These are phyloP conservation scores for Caenorhabditis auriculariae DNA, from an alignment of 2,888 invertebrate genomes.

Conservation along the genomic window DNA sequence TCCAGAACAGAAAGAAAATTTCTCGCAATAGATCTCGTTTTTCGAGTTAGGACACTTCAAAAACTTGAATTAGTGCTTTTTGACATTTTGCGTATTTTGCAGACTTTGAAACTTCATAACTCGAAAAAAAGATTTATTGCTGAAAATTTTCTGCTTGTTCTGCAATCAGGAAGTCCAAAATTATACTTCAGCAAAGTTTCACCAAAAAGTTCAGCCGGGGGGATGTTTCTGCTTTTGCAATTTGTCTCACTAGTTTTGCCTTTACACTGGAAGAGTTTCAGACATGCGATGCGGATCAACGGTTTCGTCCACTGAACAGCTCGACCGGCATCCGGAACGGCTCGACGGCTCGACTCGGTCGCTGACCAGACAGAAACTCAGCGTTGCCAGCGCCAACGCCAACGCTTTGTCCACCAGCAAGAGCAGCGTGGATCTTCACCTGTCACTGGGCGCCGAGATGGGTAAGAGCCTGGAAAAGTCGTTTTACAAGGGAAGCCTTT, in stretches of 20 bases:
- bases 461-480: background rate
- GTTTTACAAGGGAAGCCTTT: background rate
- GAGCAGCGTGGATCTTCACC: slow-evolving; percentile 44
- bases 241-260: background rate
- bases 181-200: too few species aligned
- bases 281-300: slow-evolving; percentile 44
- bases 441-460: slow-evolving; percentile 24
- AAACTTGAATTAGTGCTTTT: too few species aligned
- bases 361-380: slow-evolving; percentile 35
- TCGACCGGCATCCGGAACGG: slow-evolving; percentile 36
- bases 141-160: too few species aligned
- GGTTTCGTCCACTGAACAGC: slow-evolving; percentile 52
- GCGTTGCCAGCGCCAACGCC: slow-evolving; percentile 38
- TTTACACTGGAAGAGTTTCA: slow-evolving; percentile 9
- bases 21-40: too few species aligned
- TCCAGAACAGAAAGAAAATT: too few species aligned
- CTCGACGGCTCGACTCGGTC: slow-evolving; percentile 9
- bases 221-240: background rate
- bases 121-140: too few species aligned
- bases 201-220: too few species aligned
- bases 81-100: too few species aligned
- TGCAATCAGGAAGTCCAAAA: too few species aligned
- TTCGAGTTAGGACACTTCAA: too few species aligned
- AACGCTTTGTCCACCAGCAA: slow-evolving; percentile 39
- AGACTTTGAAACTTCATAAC: too few species aligned